Evolutionary conservation across 2,113 vertebrate genomes (phyloP), one percentile per base, ranked within the genome.

Genomic region (Benthochromis sp.): DNA sequence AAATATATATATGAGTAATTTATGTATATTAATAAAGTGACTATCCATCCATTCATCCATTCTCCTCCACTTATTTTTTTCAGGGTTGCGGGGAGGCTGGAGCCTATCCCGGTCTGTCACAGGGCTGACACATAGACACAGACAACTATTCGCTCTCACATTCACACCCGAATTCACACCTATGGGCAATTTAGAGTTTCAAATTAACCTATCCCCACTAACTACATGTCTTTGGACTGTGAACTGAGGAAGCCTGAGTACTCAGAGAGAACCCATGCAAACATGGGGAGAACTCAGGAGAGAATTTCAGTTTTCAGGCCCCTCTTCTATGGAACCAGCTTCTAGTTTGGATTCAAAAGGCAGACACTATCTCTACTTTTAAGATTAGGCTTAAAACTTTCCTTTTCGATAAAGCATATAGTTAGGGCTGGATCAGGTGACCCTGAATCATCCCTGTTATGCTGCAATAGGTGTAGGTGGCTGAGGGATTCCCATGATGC

Each of bases 161-260:
- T 52, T 52, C 17, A 2, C 17, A 52, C 47, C 47, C 17, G 0
- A 19, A 52, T 52, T 52, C 47, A 0, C 16, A 50, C 1, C 16
- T 19, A 50, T 50, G 47, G 47, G 47, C 47, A 50, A 50, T 50
- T 9, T 50, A 50, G 16, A 50, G 47, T 50, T 50, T 50, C 47
- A 50, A 50, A 19, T 50, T 19, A 2, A 50, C 17, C 47, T 5
- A 4, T 50, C 47, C 47, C 16, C 47, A 50, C 2, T 50, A 19
- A 50, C 47, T 50, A 5, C 45, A 47, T 47, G 4, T 47, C 16
- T 50, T 50, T 50, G 47, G 1, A 45, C 43, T 45, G 13, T 45
- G 43, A 1, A 3, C 8, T 19, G 47, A 50, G 47, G 47, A 50
- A 50, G 8, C 47, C 8, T 19, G 47, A 19, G 17, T 50, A 50